Conservation (phyloP, 2,888 invertebrate species). For the Patella depressa region DNA sequence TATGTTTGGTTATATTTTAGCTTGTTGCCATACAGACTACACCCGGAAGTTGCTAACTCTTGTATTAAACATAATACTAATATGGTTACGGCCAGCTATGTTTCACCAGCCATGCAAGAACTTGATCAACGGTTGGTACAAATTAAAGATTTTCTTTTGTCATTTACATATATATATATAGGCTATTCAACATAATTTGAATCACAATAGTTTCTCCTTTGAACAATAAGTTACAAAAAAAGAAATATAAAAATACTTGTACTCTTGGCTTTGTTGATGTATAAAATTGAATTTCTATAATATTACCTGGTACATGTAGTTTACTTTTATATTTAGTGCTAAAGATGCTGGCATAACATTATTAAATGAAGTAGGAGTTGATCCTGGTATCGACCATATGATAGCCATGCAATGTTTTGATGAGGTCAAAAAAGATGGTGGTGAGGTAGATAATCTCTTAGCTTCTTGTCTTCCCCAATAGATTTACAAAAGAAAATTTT, state of each 20-base stretch:
- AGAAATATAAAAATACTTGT: too few relatives aligned
- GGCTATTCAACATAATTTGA: not conserved
- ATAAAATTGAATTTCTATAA: too few relatives aligned
- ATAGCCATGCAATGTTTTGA: conserved; percentile 97
- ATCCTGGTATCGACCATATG: conserved; percentile 98
- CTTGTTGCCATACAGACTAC: conserved; percentile 90
- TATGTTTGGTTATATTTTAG: conserved; percentile 73
- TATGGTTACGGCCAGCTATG: conserved; percentile 97
- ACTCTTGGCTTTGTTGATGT: too few relatives aligned
- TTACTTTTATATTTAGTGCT: conserved; percentile 76
- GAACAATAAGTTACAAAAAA: too few relatives aligned
- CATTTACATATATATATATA: not conserved
- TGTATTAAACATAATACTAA: conserved; percentile 90
- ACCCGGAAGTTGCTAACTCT: conserved; percentile 85
- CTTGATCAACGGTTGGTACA: conserved; percentile 81
- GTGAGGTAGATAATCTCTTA: conserved; percentile 74
- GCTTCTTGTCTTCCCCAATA: too few relatives aligned
- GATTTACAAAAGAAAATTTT: too few relatives aligned
- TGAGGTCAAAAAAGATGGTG: conserved; percentile 85
- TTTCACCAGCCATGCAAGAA: conserved; percentile 85
- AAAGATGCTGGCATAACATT: conserved; percentile 90
- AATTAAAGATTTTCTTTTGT: not conserved
- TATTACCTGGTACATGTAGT: too few relatives aligned
- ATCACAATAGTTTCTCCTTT: too few relatives aligned
- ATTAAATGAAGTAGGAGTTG: conserved; percentile 96